A percentile compares a stretch with the other conserved stretches of the same genome.
phyloP scores from a whole-genome alignment of 2,113 vertebrate genomes.

The Hippocampus guttulatus region DNA sequence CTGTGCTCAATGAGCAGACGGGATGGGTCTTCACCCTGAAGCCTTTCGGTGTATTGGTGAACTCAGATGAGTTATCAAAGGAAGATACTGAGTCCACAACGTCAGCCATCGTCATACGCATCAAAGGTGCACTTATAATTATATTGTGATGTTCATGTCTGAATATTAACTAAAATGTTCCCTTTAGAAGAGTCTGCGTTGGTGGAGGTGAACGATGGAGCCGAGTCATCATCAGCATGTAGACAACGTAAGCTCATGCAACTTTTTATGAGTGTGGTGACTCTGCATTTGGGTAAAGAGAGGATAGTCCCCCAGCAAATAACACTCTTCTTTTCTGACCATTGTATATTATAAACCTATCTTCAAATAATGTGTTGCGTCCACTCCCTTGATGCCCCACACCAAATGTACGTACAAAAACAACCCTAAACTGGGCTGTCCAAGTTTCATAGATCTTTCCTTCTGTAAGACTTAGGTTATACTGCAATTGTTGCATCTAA shows the following conservation, averaged over 20 bases:
- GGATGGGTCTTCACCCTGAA: conserved; percentile 45
- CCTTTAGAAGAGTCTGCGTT: not conserved
- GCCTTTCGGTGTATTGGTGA: conserved; percentile 29
- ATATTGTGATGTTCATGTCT: not conserved
- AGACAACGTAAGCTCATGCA: conserved; percentile 22
- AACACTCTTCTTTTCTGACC: too few species aligned
- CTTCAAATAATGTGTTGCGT: not conserved
- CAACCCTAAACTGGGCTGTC: too few species aligned
- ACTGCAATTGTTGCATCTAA: too few species aligned
- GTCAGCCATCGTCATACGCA: not conserved
- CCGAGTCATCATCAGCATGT: not conserved
- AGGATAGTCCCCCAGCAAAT: too few species aligned
- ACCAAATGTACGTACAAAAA: too few species aligned
- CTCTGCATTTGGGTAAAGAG: too few species aligned
- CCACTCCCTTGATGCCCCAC: too few species aligned
- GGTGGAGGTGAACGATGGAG: conserved; percentile 6
- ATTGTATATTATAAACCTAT: not conserved
- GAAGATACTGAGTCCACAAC: not conserved
- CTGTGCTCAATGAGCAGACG: conserved; percentile 47
- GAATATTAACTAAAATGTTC: not conserved
- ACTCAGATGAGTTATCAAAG: not conserved
- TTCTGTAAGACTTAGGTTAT: too few species aligned
- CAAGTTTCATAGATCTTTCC: too few species aligned
- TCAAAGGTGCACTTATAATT: conserved; percentile 19
- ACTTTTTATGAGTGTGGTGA: not conserved